phyloP scores from a whole-genome alignment of 2,797 vertebrate species.

The Phyllotis vaccarum region DNA sequence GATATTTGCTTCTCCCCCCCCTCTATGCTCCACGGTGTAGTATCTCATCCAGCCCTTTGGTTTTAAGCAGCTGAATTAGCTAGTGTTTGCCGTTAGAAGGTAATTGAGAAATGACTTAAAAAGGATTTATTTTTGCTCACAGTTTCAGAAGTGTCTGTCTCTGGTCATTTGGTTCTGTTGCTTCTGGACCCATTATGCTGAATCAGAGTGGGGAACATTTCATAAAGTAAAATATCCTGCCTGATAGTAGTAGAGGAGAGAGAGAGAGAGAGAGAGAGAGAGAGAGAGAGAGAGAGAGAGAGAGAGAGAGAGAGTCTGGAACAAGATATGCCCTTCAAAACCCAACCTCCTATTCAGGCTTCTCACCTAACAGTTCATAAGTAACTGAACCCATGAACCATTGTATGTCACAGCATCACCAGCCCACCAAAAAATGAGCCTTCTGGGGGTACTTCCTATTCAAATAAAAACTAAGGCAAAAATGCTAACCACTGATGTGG shows the following conservation, averaged over 20 bases:
- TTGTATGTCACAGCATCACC: background rate
- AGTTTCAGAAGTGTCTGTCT: background rate
- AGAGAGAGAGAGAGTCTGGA: background rate
- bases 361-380: background rate
- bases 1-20: background rate
- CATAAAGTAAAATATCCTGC: background rate
- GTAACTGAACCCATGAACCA: background rate
- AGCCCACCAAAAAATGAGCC: background rate
- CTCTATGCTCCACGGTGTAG: background rate
- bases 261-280: background rate
- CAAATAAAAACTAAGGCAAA: background rate
- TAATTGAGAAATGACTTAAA: background rate
- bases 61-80: background rate
- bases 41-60: no score
- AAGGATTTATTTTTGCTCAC: background rate
- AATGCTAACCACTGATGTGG: no score
- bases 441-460: background rate
- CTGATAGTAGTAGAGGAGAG: background rate
- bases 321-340: background rate
- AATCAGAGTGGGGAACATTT: background rate
- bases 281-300: background rate
- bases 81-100: background rate
- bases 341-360: no score
- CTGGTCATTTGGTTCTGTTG: background rate
- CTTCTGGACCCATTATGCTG: background rate